These are phyloP conservation scores for Enteromius thamalakanensis DNA, from an alignment of 2,797 vertebrate species.

Conservation along the genomic window DNA sequence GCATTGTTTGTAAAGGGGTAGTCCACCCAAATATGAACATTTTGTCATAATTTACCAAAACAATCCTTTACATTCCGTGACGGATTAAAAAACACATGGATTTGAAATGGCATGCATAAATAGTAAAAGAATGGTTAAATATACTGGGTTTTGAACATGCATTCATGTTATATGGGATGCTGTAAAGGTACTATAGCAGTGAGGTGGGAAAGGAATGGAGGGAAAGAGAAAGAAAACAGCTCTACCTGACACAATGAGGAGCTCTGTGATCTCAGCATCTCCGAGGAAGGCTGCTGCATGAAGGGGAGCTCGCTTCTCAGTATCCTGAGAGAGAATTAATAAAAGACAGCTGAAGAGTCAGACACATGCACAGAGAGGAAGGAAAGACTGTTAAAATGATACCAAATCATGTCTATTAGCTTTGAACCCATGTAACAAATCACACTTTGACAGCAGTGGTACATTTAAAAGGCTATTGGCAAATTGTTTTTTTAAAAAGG, in stretches of 20 bases:
- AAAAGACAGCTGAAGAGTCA: slow-evolving; percentile 6
- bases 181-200: not conserved
- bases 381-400: not conserved
- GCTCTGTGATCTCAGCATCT: slow-evolving; percentile 95
- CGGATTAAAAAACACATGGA: not conserved
- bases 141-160: not conserved
- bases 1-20: not conserved
- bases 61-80: not conserved
- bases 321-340: slow-evolving; percentile 76
- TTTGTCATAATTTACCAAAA: not conserved
- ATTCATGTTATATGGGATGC: not conserved
- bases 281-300: slow-evolving; percentile 94
- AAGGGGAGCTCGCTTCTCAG: slow-evolving; percentile 94
- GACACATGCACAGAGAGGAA: slow-evolving; percentile 2
- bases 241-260: slow-evolving; percentile 95
- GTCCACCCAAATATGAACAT: not conserved
- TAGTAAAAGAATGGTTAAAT: slow-evolving; percentile 16
- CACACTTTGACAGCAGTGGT: not conserved
- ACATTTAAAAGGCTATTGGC: not conserved
- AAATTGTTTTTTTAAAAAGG: not conserved
- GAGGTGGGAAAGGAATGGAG: not conserved
- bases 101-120: not conserved
- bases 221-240: not conserved
- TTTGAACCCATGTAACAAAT: not conserved
- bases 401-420: not conserved